Conservation (phyloP, 2,888 invertebrate species). For the Aleiodes testaceus region DNA sequence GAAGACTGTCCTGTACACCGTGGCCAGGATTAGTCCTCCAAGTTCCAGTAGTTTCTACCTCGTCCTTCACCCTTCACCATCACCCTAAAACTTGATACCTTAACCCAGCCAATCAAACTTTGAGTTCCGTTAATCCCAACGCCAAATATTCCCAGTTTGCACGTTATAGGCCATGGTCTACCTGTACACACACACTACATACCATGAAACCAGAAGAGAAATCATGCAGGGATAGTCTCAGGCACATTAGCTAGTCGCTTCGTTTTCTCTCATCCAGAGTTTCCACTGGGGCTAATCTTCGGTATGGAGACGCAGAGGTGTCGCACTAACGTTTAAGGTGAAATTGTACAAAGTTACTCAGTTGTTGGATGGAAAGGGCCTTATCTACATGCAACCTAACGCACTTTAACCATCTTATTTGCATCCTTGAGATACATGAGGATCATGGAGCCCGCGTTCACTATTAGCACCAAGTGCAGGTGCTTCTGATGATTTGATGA, state of each 20-base stretch:
- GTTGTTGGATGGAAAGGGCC: slow-evolving; percentile 21
- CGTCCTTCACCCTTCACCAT: slow-evolving; percentile 4
- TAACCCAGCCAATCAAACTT: slow-evolving; percentile 71
- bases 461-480: too few relatives aligned
- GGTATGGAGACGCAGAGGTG: slow-evolving; percentile 11
- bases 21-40: slow-evolving; percentile 33
- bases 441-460: too few relatives aligned
- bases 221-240: slow-evolving; percentile 1
- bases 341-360: not conserved
- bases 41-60: slow-evolving; percentile 27
- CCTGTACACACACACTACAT: slow-evolving; percentile 3
- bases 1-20: slow-evolving; percentile 36
- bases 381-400: slow-evolving; percentile 6
- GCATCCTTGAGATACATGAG: not conserved
- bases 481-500: too few relatives aligned
- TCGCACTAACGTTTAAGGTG: slow-evolving; percentile 3
- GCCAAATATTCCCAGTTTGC: slow-evolving; percentile 65
- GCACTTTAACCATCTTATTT: slow-evolving; percentile 3
- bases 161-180: slow-evolving; percentile 54
- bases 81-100: slow-evolving; percentile 65
- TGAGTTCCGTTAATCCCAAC: slow-evolving; percentile 66
- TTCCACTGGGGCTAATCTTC: slow-evolving; percentile 41
- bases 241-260: slow-evolving; percentile 13
- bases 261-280: slow-evolving; percentile 17
- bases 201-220: slow-evolving; percentile 13